Evolutionary conservation across 2,113 vertebrate genomes (phyloP).

Genomic region (Salminus brasiliensis): DNA sequence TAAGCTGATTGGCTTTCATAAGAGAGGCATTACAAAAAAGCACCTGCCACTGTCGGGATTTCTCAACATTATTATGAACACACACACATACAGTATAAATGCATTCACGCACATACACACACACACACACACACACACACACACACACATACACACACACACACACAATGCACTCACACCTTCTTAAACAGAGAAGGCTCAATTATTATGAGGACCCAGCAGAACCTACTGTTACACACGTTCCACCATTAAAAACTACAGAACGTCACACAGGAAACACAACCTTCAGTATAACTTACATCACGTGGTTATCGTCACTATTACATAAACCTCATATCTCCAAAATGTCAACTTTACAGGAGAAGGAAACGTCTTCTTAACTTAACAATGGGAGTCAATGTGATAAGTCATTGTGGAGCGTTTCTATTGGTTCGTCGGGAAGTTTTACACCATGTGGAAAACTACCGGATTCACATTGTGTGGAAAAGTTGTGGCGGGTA

Average conservation of each 20-base stretch:
- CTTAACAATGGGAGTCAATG: too few species aligned
- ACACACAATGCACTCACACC: neutral
- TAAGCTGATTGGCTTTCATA: constrained; percentile 83
- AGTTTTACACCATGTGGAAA: too few species aligned
- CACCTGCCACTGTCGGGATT: constrained; percentile 78
- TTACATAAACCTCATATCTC: too few species aligned
- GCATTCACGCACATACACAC: constrained; percentile 1
- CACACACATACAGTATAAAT: neutral
- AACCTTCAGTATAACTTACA: too few species aligned
- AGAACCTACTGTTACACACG: neutral
- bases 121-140: constrained; percentile 1
- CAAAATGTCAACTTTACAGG: too few species aligned
- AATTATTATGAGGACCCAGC: neutral
- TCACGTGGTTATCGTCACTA: too few species aligned
- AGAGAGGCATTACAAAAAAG: constrained; percentile 76
- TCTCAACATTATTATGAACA: constrained; percentile 63
- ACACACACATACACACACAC: neutral
- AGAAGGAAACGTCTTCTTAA: too few species aligned
- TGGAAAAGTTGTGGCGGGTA: too few species aligned
- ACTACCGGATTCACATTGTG: too few species aligned
- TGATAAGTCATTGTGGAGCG: too few species aligned
- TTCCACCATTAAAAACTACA: neutral
- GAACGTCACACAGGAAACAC: too few species aligned
- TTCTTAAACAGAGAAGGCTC: neutral
- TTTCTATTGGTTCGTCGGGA: too few species aligned